Evolutionary conservation across 2,888 invertebrate species (phyloP), one percentile per base, ranked within the genome.

Genomic region (Zhuqinia jingwanae): DNA sequence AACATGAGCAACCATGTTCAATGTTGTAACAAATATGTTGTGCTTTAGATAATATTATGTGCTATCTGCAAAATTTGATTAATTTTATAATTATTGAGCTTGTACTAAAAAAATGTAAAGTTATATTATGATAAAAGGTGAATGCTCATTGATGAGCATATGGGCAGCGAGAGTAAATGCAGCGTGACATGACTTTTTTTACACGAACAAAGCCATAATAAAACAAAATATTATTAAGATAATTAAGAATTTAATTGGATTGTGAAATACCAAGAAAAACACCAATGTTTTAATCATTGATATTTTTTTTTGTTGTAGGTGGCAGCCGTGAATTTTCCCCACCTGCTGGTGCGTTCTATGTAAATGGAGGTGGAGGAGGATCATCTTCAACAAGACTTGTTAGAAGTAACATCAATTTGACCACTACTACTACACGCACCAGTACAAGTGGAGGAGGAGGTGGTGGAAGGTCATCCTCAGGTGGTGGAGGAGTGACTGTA

Each of bases 121-220:
- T 11, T 17, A 10, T 75, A 11, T 22, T 22, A n/a, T n/a, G n/a
- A n/a, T n/a, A n/a, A n/a, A n/a, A n/a, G n/a, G n/a, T n/a, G n/a
- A n/a, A n/a, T n/a, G n/a, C n/a, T n/a, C n/a, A n/a, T n/a, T n/a
- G n/a, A n/a, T n/a, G n/a, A n/a, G n/a, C n/a, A n/a, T n/a, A n/a
- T n/a, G n/a, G n/a, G n/a, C n/a, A 36, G 73, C 45, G 45, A 45
- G 20, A 42, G 56, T 76, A 17, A 76, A 27, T 70, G 80, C 58
- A 60, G 81, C 81, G 81, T 81, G 81, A 81, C 81, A 58, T 42
- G 80, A 65, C 15, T n/a, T 78, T 27, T 30, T 50, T 17, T 25
- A 11, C 8, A 30, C 15, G 13, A 30, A 68, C 42, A 42, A 68
- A n/a, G 17, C 17, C n/a, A n/a, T n/a, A 36, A 36, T 36, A 36